Evolutionary conservation across 2,888 invertebrate species (phyloP), one percentile per base, ranked within the genome.

Genomic region (Pristionchus japonicus): DNA sequence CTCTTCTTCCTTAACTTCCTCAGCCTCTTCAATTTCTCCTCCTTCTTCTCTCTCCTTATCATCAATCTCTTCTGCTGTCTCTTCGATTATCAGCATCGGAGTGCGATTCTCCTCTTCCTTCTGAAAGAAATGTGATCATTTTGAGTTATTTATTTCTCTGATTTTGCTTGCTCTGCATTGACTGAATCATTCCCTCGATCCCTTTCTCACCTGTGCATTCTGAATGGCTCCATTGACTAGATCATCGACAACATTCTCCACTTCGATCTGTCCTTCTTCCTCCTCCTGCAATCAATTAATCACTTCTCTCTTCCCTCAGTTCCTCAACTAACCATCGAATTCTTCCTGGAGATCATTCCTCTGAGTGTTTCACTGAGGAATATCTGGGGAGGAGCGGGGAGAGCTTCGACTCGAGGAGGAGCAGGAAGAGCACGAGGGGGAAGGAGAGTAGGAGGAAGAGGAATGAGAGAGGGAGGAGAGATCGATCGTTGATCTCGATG

Each of bases 341-440:
- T 83, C 57, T 49, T 57, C 13, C 83, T 52, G 6, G 83, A 52
- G 83, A 83, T 52, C 57, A 83, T 83, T 57, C 57, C 83, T 77
- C 47, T 77, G n/a, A 83, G 82, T 23, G 82, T 83, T 17, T 83
- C 52, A 49, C n/a, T 27, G 17, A 34, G 49, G 82, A 52, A 83
- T 52, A 83, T 83, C 52, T 49, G 20, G 23, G 82, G 82, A 61
- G 85, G 85, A 3, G 64, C 85, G 40, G 85, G 61, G n/a, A 85
- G 85, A 11, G 85, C 85, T 31, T 85, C 85, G 1, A 89, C n/a
- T 80, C 88, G 40, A 83, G 88, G 64, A 87, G 88, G 84, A 89
- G 89, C 4, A 70, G 67, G 47, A 49, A 37, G 4, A 86, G 82
- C 20, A 88, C 82, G 52, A 87, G 89, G 4, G 88, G 57, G n/a